These are phyloP conservation scores for Temnothorax curvispinosus DNA, from an alignment of 1,140 invertebrate species.

Conservation along the genomic window DNA sequence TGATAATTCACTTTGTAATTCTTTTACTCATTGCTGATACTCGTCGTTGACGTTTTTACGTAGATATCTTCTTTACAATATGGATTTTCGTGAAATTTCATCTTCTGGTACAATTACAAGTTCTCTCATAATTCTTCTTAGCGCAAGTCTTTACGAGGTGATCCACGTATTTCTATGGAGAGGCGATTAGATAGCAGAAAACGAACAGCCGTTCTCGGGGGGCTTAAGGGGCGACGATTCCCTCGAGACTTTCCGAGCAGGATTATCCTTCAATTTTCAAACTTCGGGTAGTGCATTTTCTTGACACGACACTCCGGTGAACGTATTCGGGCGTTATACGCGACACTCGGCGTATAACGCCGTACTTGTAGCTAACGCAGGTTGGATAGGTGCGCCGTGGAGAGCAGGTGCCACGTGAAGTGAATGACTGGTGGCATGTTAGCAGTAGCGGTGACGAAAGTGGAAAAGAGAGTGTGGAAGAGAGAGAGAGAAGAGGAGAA, in stretches of 20 bases:
- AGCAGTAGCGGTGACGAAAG: slow-evolving; percentile 51
- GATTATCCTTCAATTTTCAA: slow-evolving; percentile 61
- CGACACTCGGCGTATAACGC: slow-evolving; percentile 19
- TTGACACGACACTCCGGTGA: slow-evolving; percentile 44
- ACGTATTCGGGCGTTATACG: slow-evolving; percentile 32
- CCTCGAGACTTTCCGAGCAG: slow-evolving; percentile 23
- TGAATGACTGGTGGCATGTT: slow-evolving; percentile 69
- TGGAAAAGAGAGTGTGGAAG: not conserved
- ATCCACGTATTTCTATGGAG: slow-evolving; percentile 20
- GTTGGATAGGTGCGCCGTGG: slow-evolving; percentile 36
- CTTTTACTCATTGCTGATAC: not conserved
- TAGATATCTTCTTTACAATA: not conserved
- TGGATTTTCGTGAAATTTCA: slow-evolving; percentile 3
- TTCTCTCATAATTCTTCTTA: slow-evolving; percentile 1
- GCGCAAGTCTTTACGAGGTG: not conserved
- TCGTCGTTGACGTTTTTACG: not conserved
- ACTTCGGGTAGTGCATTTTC: slow-evolving; percentile 49
- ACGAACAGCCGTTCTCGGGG: slow-evolving; percentile 30
- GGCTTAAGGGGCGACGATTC: not conserved
- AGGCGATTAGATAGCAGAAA: slow-evolving; percentile 38
- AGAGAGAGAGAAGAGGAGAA: slow-evolving; percentile 34
- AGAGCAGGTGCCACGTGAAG: slow-evolving; percentile 69
- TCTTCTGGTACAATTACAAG: slow-evolving; percentile 9
- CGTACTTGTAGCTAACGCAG: not conserved
- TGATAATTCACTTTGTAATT: not conserved